A percentile compares a stretch with the other conserved stretches of the same genome.
Conservation (phyloP, 2,888 invertebrate species). For the Chaitophorus viminalis region DNA sequence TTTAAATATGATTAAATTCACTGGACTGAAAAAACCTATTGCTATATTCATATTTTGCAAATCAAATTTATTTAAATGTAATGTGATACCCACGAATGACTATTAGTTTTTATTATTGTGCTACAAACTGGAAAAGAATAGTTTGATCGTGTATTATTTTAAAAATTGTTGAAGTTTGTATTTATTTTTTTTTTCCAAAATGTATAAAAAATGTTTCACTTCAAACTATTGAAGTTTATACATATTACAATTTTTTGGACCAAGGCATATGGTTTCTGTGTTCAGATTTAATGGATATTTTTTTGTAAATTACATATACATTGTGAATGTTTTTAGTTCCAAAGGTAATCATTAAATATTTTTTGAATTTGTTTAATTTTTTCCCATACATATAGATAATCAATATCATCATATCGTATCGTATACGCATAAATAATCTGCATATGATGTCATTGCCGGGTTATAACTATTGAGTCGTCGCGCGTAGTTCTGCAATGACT, state of each 20-base stretch:
- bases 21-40: slow-evolving; percentile 38
- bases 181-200: too few species aligned
- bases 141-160: background rate
- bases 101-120: background rate
- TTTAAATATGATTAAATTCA: slow-evolving; percentile 54
- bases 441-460: background rate
- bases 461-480: background rate
- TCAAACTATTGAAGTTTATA: too few species aligned
- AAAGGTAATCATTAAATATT: background rate
- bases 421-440: slow-evolving; percentile 1
- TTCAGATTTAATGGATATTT: too few species aligned
- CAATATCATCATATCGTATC: background rate
- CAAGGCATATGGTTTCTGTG: too few species aligned
- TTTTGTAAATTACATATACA: too few species aligned
- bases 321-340: background rate
- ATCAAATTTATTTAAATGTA: slow-evolving; percentile 34
- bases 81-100: background rate
- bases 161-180: too few species aligned
- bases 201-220: too few species aligned
- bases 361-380: slow-evolving; percentile 1
- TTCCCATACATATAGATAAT: background rate
- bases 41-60: slow-evolving; percentile 43
- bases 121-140: background rate
- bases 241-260: too few species aligned
- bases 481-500: background rate